Percentiles rank a stretch among this genome's conserved stretches.
phyloP scores from a whole-genome alignment of 2,888 invertebrate genomes.

The Ferrisia virgata region DNA sequence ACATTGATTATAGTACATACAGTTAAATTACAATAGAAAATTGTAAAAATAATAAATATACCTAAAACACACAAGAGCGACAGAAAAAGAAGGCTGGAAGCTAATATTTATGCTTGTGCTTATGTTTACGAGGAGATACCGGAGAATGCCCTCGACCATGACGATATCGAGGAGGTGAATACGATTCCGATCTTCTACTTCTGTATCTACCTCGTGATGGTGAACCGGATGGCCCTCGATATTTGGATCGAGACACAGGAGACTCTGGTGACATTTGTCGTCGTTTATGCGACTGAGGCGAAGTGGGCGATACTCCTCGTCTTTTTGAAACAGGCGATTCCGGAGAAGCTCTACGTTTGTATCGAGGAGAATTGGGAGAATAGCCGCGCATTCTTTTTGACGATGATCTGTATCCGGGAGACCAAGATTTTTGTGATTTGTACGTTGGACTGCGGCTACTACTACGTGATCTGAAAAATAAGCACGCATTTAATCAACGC shows the following conservation, averaged over 20 bases:
- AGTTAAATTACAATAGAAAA: not conserved
- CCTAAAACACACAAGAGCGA: not conserved
- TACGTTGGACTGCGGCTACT: slow-evolving; percentile 48
- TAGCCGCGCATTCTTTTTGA: slow-evolving; percentile 46
- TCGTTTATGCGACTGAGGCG: slow-evolving; percentile 49
- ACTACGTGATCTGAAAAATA: slow-evolving; percentile 47
- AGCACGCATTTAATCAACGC: not conserved
- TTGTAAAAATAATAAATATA: not conserved
- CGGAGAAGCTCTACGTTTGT: slow-evolving; percentile 51
- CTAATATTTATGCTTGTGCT: slow-evolving; percentile 57
- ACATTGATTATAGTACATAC: not conserved
- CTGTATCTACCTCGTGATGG: slow-evolving; percentile 54
- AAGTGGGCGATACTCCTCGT: slow-evolving; percentile 52
- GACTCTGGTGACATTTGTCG: slow-evolving; percentile 52
- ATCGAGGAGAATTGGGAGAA: slow-evolving; percentile 51
- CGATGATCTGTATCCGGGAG: slow-evolving; percentile 46
- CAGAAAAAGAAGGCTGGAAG: not conserved
- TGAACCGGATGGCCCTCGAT: slow-evolving; percentile 55
- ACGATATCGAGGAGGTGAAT: slow-evolving; percentile 53
- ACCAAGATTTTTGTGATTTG: slow-evolving; percentile 47
- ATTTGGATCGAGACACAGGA: slow-evolving; percentile 53
- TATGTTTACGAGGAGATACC: slow-evolving; percentile 54
- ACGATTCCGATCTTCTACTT: slow-evolving; percentile 54
- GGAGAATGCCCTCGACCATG: slow-evolving; percentile 52
- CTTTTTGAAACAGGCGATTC: slow-evolving; percentile 49